Conservation (phyloP, 2,888 invertebrate species). For the Notodonta ziczac region DNA sequence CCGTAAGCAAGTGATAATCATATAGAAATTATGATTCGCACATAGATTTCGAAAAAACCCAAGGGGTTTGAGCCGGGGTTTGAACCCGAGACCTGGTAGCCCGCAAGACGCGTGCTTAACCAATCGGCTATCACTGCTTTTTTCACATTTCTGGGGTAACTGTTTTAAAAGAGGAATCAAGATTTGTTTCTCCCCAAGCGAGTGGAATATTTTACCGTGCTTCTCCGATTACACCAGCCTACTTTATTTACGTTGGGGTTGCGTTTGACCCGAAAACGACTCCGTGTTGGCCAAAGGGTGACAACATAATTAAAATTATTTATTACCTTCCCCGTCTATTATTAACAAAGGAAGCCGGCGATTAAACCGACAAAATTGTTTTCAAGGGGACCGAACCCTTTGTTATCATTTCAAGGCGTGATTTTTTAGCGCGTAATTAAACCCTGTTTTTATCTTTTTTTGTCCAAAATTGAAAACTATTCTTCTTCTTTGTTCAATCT, state of each 20-base stretch:
- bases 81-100: too few relatives aligned
- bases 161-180: too few relatives aligned
- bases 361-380: constrained; percentile 20
- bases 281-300: constrained; percentile 18
- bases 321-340: constrained; percentile 21
- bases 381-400: constrained; percentile 8
- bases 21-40: too few relatives aligned
- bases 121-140: too few relatives aligned
- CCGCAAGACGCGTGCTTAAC: too few relatives aligned
- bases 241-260: constrained; percentile 14
- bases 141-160: too few relatives aligned
- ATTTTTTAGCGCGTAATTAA: constrained; percentile 9
- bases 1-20: too few relatives aligned
- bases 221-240: constrained; percentile 4
- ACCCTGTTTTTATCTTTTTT: constrained; percentile 5
- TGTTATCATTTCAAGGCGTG: constrained; percentile 3
- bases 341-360: constrained; percentile 23
- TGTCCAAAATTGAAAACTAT: constrained; percentile 4
- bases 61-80: too few relatives aligned
- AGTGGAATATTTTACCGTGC: background rate
- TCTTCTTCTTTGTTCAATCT: background rate
- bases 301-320: constrained; percentile 35
- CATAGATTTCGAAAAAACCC: too few relatives aligned
- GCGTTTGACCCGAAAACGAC: constrained; percentile 17
- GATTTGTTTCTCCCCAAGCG: background rate